Percentiles rank a stretch among this genome's conserved stretches.
Evolutionary conservation across 2,113 vertebrate species (phyloP).

Genomic region (Emydocephalus ijimae): DNA sequence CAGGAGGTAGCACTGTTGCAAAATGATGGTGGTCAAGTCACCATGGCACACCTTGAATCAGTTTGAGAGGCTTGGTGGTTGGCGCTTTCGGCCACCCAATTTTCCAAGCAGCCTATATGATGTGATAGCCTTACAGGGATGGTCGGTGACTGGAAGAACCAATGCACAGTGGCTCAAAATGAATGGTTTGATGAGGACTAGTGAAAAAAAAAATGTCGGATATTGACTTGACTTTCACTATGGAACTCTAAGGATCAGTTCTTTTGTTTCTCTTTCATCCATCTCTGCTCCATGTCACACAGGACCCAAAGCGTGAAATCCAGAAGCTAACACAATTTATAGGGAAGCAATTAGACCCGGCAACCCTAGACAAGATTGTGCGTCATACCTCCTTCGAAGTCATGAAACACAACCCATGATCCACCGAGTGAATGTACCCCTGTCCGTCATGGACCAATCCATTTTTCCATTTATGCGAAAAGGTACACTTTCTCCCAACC

Average conservation of each 20-base stretch:
- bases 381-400: slow-evolving; percentile 58
- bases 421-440: slow-evolving; percentile 44
- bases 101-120: background rate
- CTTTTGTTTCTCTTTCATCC: background rate
- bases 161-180: slow-evolving; percentile 49
- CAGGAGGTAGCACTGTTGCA: background rate
- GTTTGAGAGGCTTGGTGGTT: background rate
- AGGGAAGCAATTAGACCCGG: slow-evolving; percentile 45
- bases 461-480: slow-evolving; percentile 62
- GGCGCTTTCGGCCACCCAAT: background rate
- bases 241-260: background rate
- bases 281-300: background rate
- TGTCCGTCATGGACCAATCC: slow-evolving; percentile 43
- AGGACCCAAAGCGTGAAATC: slow-evolving; percentile 62
- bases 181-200: slow-evolving; percentile 44
- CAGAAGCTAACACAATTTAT: slow-evolving; percentile 58
- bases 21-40: background rate
- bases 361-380: slow-evolving; percentile 55
- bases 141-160: slow-evolving; percentile 54
- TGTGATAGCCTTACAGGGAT: slow-evolving; percentile 27
- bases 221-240: background rate
- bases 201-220: slow-evolving; percentile 27
- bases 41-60: background rate
- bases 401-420: slow-evolving; percentile 60
- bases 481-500: slow-evolving; percentile 34